Conservation (phyloP, 2,797 vertebrate species). For the Argyrosomus regius region DNA sequence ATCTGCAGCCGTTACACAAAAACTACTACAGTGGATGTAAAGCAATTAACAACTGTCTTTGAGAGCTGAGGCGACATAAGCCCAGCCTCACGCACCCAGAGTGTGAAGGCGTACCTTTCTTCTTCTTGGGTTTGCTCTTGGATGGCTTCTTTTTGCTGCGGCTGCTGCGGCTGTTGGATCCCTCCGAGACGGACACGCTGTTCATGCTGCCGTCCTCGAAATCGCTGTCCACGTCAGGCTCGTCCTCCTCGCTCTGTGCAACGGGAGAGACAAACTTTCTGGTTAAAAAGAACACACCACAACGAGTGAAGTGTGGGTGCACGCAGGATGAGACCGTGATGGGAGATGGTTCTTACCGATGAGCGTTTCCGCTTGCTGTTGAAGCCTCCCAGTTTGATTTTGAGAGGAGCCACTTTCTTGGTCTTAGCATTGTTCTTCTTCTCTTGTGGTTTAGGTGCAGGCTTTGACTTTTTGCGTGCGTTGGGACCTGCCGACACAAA, state of each 20-base stretch:
- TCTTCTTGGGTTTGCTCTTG: conserved; percentile 94
- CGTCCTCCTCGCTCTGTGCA: conserved; percentile 94
- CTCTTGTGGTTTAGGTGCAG: conserved; percentile 91
- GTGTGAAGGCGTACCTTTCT: conserved; percentile 74
- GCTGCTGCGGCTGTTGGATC: conserved; percentile 95
- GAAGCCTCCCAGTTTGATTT: conserved; percentile 97
- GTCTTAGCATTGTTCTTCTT: conserved; percentile 96
- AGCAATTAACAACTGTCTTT: background rate
- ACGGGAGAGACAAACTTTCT: background rate
- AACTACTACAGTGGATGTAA: too few relatives aligned
- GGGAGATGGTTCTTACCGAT: conserved; percentile 85
- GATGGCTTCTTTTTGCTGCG: conserved; percentile 93
- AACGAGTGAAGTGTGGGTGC: background rate
- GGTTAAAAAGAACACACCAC: background rate
- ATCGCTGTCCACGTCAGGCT: conserved; percentile 95
- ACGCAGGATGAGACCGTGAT: background rate
- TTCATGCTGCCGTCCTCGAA: conserved; percentile 97
- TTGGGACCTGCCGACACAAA: conserved; percentile 89
- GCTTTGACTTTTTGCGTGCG: conserved; percentile 94
- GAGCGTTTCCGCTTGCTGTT: conserved; percentile 97
- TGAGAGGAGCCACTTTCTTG: conserved; percentile 97
- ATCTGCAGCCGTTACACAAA: background rate
- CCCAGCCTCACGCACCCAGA: background rate
- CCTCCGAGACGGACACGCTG: conserved; percentile 94
- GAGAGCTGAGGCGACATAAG: background rate